Percentiles rank a stretch among this genome's conserved stretches.
Evolutionary conservation across 2,797 vertebrate genomes (phyloP).

Genomic region (Pseudochromis fuscus): DNA sequence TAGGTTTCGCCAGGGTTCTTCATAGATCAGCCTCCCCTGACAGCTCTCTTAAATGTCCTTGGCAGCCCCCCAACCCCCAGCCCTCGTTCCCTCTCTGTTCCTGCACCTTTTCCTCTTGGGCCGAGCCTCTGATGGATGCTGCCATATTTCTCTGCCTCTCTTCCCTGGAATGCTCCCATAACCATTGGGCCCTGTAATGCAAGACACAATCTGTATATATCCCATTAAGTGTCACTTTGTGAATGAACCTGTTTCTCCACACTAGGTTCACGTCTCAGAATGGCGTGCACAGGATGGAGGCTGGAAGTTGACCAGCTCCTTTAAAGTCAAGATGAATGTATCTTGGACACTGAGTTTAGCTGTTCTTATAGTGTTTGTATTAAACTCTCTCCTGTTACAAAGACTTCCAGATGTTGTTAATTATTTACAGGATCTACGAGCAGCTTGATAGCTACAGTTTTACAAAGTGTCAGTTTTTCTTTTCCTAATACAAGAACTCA

Average conservation of each 20-base stretch:
- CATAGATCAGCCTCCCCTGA: slow-evolving; percentile 85
- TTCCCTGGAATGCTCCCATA: slow-evolving; percentile 74
- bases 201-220: slow-evolving; percentile 81
- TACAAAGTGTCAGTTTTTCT: slow-evolving; percentile 37
- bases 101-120: slow-evolving; percentile 73
- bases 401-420: slow-evolving; percentile 10
- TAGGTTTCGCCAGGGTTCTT: slow-evolving; percentile 77
- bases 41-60: slow-evolving; percentile 88
- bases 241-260: slow-evolving; percentile 74
- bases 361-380: background rate
- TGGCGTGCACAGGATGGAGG: slow-evolving; percentile 40
- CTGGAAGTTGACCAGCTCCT: slow-evolving; percentile 41
- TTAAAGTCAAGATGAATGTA: slow-evolving; percentile 39
- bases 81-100: slow-evolving; percentile 61
- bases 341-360: background rate
- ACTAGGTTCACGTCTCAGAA: slow-evolving; percentile 42
- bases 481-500: slow-evolving; percentile 35
- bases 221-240: slow-evolving; percentile 79
- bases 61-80: slow-evolving; percentile 77
- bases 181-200: slow-evolving; percentile 73
- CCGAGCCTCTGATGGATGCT: slow-evolving; percentile 78
- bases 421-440: slow-evolving; percentile 49
- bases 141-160: slow-evolving; percentile 80
- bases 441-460: slow-evolving; percentile 24
- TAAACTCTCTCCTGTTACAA: slow-evolving; percentile 13